A percentile compares a stretch with the other conserved stretches of the same genome.
Conservation (phyloP, 2,888 invertebrate species). For the Drosophila paranaensis region DNA sequence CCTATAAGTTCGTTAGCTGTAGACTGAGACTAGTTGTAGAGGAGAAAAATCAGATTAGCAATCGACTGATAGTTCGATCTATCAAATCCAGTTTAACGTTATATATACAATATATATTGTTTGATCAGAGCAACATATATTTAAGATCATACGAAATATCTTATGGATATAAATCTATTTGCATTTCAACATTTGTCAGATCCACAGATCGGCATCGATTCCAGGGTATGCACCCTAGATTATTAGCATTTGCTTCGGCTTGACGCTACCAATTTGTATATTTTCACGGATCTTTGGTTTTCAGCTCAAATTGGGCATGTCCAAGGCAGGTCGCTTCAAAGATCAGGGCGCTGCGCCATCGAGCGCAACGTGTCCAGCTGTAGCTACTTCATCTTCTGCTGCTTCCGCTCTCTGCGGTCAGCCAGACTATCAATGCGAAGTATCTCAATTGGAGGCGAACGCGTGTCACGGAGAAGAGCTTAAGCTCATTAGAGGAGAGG, state of each 20-base stretch:
- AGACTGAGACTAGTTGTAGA: background rate
- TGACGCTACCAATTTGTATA: slow-evolving; percentile 19
- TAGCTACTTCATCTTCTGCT: background rate
- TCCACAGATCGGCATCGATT: background rate
- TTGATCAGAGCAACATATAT: too few species aligned
- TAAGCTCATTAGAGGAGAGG: background rate
- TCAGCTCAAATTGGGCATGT: slow-evolving; percentile 63
- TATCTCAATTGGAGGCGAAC: background rate
- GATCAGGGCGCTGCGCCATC: slow-evolving; percentile 44
- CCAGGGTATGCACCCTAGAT: slow-evolving; percentile 27
- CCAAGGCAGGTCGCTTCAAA: slow-evolving; percentile 38
- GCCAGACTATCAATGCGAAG: background rate
- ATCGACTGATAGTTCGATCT: too few species aligned
- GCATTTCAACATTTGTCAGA: too few species aligned
- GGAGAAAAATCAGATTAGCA: too few species aligned
- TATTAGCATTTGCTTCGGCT: slow-evolving; percentile 43
- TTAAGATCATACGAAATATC: too few species aligned
- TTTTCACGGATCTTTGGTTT: slow-evolving; percentile 66
- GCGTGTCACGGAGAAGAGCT: slow-evolving; percentile 16
- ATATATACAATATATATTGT: too few species aligned
- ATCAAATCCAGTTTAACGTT: too few species aligned
- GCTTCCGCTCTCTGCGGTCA: slow-evolving; percentile 12
- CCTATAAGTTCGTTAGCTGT: background rate
- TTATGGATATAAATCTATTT: too few species aligned
- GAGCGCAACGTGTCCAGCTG: slow-evolving; percentile 35